phyloP scores from a whole-genome alignment of 1,140 invertebrate genomes.

The Drosophila albomicans region DNA sequence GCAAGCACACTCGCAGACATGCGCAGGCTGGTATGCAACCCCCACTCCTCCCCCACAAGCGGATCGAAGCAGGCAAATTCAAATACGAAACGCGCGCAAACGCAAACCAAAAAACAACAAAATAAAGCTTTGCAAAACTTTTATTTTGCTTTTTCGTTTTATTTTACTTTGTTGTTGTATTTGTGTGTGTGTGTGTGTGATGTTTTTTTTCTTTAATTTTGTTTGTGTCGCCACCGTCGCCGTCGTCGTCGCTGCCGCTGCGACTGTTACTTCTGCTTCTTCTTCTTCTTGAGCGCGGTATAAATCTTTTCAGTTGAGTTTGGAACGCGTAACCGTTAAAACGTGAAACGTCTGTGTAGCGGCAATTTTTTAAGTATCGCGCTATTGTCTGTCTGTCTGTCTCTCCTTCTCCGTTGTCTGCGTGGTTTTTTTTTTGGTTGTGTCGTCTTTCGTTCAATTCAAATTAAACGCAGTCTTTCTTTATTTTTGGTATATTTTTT shows the following conservation, averaged over 20 bases:
- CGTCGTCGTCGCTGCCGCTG: constrained; percentile 18
- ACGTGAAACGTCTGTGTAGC: constrained; percentile 63
- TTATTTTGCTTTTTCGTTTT: constrained; percentile 37
- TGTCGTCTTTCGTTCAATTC: neutral
- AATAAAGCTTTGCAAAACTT: constrained; percentile 80
- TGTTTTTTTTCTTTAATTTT: constrained; percentile 12
- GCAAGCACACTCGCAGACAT: neutral
- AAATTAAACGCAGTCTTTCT: neutral
- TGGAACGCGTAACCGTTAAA: constrained; percentile 83
- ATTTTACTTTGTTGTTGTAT: neutral
- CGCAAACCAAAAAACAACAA: constrained; percentile 38
- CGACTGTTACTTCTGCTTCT: constrained; percentile 41
- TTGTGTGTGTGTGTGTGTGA: neutral
- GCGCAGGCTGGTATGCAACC: constrained; percentile 14
- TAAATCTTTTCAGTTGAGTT: constrained; percentile 84
- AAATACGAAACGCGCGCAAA: constrained; percentile 44
- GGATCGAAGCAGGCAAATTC: constrained; percentile 16
- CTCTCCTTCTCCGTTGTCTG: neutral
- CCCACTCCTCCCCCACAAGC: neutral
- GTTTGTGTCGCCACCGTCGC: constrained; percentile 36
- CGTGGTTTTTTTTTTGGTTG: too few species aligned
- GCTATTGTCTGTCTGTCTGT: constrained; percentile 18
- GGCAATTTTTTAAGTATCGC: constrained; percentile 52
- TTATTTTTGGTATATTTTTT: constrained; percentile 19
- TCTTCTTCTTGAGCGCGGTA: constrained; percentile 80